phyloP scores from a whole-genome alignment of 2,888 invertebrate species.

The Lepidocyrtoides sp. region DNA sequence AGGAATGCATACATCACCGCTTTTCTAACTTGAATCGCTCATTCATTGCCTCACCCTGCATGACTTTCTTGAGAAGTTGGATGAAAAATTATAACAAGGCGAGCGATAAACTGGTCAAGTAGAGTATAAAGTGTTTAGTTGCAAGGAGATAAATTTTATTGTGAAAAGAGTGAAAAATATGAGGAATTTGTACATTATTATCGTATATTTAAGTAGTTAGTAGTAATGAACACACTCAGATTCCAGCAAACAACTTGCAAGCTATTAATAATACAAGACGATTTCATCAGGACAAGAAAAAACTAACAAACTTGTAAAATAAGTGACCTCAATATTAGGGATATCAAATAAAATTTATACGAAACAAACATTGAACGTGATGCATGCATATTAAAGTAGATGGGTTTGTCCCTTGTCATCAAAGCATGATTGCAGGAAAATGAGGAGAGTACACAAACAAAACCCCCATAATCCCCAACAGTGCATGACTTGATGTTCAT shows the following conservation, averaged over 20 bases:
- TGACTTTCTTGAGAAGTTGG: background rate
- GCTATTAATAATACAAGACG: background rate
- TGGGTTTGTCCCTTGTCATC: background rate
- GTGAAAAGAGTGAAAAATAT: slow-evolving; percentile 23
- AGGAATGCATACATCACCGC: background rate
- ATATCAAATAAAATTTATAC: background rate
- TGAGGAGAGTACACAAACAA: background rate
- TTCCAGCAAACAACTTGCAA: background rate
- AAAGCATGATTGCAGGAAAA: background rate
- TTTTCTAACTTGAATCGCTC: background rate
- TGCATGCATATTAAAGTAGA: background rate
- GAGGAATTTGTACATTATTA: background rate
- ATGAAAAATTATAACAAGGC: background rate
- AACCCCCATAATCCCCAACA: background rate
- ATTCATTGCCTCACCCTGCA: slow-evolving; percentile 40
- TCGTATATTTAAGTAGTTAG: background rate
- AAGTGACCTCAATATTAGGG: slow-evolving; percentile 41
- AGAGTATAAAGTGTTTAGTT: background rate
- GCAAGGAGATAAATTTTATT: slow-evolving; percentile 45
- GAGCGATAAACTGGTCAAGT: background rate
- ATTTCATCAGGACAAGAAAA: background rate
- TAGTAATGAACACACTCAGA: background rate
- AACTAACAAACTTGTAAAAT: slow-evolving; percentile 38
- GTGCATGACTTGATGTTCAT: background rate
- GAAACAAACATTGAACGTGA: background rate